Conservation (phyloP, 2,113 vertebrate genomes). For the Hyperopisus bebe region DNA sequence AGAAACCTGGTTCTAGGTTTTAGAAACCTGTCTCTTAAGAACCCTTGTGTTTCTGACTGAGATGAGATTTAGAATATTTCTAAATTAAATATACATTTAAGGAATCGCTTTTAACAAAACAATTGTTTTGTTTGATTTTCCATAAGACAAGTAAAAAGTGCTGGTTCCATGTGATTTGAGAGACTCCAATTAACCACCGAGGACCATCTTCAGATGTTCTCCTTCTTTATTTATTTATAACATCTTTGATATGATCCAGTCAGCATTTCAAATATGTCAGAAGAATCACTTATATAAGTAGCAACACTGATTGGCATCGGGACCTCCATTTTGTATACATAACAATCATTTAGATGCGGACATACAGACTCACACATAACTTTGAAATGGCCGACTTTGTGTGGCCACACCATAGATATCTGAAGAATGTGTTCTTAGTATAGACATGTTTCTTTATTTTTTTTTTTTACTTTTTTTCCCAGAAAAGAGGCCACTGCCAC, state of each 20-base stretch:
- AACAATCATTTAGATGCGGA: slow-evolving; percentile 8
- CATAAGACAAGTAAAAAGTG: background rate
- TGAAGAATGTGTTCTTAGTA: background rate
- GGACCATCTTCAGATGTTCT: background rate
- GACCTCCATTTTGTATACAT: slow-evolving; percentile 11
- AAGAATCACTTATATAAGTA: slow-evolving; percentile 22
- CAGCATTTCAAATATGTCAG: slow-evolving; percentile 27
- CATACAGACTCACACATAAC: slow-evolving; percentile 9
- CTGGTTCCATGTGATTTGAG: background rate
- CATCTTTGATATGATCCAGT: slow-evolving; percentile 9
- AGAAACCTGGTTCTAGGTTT: too few species aligned
- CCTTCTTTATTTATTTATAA: slow-evolving; percentile 16
- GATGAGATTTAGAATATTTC: background rate
- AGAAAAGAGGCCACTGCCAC: background rate
- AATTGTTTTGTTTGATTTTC: background rate
- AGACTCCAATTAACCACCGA: slow-evolving; percentile 11
- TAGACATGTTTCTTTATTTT: background rate
- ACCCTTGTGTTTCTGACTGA: background rate
- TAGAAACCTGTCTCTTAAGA: background rate
- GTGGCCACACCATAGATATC: background rate
- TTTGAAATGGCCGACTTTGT: background rate
- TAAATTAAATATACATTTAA: background rate
- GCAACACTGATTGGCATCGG: slow-evolving; percentile 3
- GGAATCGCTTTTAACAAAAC: background rate
- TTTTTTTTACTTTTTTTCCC: background rate